phyloP scores from a whole-genome alignment of 2,888 invertebrate species.

The Drosophila incognita region DNA sequence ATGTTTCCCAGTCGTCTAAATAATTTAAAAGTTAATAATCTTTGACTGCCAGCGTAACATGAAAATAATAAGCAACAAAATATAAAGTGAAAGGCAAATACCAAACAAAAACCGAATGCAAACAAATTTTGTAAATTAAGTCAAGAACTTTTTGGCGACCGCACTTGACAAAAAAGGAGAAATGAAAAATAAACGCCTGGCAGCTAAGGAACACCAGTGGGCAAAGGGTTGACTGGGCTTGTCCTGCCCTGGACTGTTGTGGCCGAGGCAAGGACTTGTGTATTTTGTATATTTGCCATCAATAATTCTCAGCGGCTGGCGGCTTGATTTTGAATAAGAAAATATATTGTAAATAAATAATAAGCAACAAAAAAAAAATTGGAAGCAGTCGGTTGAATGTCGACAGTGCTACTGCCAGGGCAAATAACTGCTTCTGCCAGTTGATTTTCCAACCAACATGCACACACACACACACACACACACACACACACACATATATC shows the following conservation, averaged over 20 bases:
- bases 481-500: constrained; percentile 9
- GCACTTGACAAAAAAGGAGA: constrained; percentile 47
- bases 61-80: constrained; percentile 1
- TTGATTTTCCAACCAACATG: constrained; percentile 42
- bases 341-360: constrained; percentile 80
- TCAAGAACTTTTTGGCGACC: constrained; percentile 66
- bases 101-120: constrained; percentile 27
- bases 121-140: constrained; percentile 70
- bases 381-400: constrained; percentile 15
- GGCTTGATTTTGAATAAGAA: constrained; percentile 80
- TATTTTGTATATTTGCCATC: constrained; percentile 61
- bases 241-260: neutral
- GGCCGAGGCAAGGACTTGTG: constrained; percentile 15
- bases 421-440: constrained; percentile 68
- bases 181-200: constrained; percentile 23
- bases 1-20: constrained; percentile 35
- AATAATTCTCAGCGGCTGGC: constrained; percentile 73
- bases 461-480: neutral
- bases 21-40: constrained; percentile 76
- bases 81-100: constrained; percentile 1
- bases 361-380: constrained; percentile 40
- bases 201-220: constrained; percentile 25
- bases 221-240: constrained; percentile 16
- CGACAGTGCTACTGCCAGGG: constrained; percentile 46
- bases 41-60: constrained; percentile 26